phyloP scores from a whole-genome alignment of 2,888 invertebrate genomes.

The Philereme transversata region DNA sequence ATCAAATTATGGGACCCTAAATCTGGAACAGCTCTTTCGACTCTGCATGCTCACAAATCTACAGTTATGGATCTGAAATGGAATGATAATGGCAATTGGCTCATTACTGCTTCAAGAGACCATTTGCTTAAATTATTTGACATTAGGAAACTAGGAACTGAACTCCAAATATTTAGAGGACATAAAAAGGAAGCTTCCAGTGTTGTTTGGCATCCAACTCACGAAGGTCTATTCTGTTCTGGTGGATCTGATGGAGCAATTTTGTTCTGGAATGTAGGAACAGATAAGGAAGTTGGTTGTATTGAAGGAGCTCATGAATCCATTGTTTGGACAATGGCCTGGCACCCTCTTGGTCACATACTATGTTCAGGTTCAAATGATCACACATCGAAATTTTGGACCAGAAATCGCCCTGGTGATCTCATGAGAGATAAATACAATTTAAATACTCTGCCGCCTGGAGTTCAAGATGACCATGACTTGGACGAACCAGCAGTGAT shows the following conservation, averaged over 20 bases:
- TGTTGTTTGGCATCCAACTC: slow-evolving; percentile 99
- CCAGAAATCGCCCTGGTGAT: slow-evolving; percentile 98
- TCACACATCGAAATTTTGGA: slow-evolving; percentile 99
- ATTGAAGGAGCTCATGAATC: slow-evolving; percentile 99
- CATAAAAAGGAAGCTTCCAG: slow-evolving; percentile 99
- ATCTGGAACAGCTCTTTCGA: slow-evolving; percentile 96
- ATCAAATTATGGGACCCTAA: slow-evolving; percentile 99
- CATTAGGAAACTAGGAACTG: slow-evolving; percentile 96
- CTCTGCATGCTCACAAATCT: slow-evolving; percentile 99
- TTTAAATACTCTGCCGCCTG: slow-evolving; percentile 94
- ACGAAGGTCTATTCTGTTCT: slow-evolving; percentile 98
- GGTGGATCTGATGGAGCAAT: slow-evolving; percentile 99
- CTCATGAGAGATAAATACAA: slow-evolving; percentile 99
- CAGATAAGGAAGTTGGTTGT: slow-evolving; percentile 98
- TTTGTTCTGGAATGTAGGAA: slow-evolving; percentile 99
- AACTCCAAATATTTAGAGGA: slow-evolving; percentile 98
- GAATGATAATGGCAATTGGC: slow-evolving; percentile 99
- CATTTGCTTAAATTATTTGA: slow-evolving; percentile 99
- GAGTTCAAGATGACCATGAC: slow-evolving; percentile 83
- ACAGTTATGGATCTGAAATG: slow-evolving; percentile 99
- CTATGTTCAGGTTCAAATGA: slow-evolving; percentile 99
- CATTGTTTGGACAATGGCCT: slow-evolving; percentile 99
- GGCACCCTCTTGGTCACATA: slow-evolving; percentile 99
- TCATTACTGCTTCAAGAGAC: slow-evolving; percentile 98
- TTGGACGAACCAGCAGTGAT: slow-evolving; percentile 91